Conservation (phyloP, 1,140 invertebrate species). For the Aphidius gifuensis region DNA sequence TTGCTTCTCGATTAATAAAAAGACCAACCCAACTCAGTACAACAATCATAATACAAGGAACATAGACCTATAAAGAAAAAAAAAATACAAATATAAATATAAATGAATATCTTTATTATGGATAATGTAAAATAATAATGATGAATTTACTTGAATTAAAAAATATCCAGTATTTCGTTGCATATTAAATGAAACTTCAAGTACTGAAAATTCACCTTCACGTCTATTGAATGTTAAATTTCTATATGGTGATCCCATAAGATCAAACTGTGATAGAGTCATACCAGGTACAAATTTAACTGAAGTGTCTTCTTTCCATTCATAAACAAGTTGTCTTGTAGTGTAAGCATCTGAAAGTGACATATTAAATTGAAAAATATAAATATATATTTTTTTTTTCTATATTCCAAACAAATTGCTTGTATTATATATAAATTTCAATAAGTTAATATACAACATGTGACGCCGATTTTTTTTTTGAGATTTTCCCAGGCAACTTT, state of each 20-base stretch:
- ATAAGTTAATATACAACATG: too few relatives aligned
- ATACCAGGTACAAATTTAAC: slow-evolving; percentile 86
- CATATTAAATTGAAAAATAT: slow-evolving; percentile 3
- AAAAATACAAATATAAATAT: background rate
- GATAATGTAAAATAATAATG: background rate
- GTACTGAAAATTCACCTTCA: slow-evolving; percentile 83
- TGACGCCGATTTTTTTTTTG: too few relatives aligned
- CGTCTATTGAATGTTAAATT: slow-evolving; percentile 74
- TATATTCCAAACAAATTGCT: too few relatives aligned
- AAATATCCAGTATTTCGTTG: slow-evolving; percentile 90
- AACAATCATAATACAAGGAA: slow-evolving; percentile 92
- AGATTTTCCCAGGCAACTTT: too few relatives aligned
- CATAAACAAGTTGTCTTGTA: slow-evolving; percentile 81
- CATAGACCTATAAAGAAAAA: slow-evolving; percentile 67
- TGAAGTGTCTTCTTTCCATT: slow-evolving; percentile 80
- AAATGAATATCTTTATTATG: background rate
- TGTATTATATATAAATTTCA: too few relatives aligned
- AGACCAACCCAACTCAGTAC: slow-evolving; percentile 95
- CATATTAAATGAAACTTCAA: slow-evolving; percentile 90
- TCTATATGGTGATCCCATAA: slow-evolving; percentile 80
- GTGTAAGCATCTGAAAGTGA: slow-evolving; percentile 81
- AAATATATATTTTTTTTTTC: background rate
- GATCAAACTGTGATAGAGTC: slow-evolving; percentile 88
- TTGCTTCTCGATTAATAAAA: slow-evolving; percentile 95
- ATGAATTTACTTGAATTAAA: slow-evolving; percentile 68